phyloP scores from a whole-genome alignment of 2,797 vertebrate genomes.

The Danio tinwini region DNA sequence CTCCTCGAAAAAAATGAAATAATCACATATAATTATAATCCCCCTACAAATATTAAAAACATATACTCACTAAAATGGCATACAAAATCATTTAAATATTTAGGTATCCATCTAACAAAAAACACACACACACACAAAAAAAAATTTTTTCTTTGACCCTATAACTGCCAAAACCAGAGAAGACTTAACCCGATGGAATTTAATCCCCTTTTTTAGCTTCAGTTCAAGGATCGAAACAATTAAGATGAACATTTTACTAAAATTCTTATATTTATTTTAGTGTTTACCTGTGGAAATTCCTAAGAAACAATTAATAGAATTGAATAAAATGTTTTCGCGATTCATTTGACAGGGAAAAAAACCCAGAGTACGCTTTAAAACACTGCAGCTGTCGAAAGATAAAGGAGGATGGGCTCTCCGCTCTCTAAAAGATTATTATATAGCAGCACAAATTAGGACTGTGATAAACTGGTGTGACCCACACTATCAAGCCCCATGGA shows the following conservation, averaged over 20 bases:
- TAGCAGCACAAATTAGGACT: not conserved
- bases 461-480: not conserved
- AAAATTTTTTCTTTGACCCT: not conserved
- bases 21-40: not conserved
- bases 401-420: not conserved
- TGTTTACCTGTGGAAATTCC: not conserved
- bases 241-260: not conserved
- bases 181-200: not conserved
- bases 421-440: not conserved
- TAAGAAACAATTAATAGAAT: not conserved
- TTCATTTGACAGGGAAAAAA: not conserved
- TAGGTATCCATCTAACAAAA: not conserved
- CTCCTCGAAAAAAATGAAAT: not conserved
- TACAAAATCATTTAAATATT: conserved; percentile 1
- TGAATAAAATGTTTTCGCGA: not conserved
- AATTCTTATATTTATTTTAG: not conserved
- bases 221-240: not conserved
- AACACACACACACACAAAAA: not conserved
- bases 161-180: no score
- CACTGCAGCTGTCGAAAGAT: not conserved
- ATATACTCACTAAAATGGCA: not conserved
- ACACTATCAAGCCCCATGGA: not conserved
- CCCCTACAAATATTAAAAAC: not conserved
- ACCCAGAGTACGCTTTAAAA: not conserved
- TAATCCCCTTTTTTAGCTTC: not conserved